These are phyloP conservation scores for Phymatocera aterrima DNA, from an alignment of 2,888 invertebrate species.

Conservation along the genomic window DNA sequence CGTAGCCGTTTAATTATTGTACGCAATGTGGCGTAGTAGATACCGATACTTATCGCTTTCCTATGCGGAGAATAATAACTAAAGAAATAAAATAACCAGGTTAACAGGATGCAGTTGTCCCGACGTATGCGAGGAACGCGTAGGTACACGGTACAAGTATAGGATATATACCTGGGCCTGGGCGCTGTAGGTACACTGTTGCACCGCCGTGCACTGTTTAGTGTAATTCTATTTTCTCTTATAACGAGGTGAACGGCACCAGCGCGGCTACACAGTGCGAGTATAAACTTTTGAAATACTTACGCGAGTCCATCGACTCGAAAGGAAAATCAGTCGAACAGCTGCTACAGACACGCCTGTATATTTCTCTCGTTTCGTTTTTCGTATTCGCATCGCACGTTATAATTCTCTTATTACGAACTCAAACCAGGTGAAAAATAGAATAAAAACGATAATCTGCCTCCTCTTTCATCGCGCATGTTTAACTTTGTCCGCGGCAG, in stretches of 20 bases:
- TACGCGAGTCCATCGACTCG: neutral
- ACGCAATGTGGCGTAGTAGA: conserved; percentile 28
- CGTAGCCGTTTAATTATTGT: conserved; percentile 34
- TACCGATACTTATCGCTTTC: conserved; percentile 38
- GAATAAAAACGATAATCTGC: neutral
- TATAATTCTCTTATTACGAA: too few relatives aligned
- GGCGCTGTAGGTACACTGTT: too few relatives aligned
- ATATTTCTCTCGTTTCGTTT: neutral
- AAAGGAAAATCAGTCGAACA: neutral
- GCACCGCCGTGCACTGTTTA: neutral
- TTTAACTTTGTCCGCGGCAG: neutral
- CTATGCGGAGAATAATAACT: conserved; percentile 31
- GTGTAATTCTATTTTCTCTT: conserved; percentile 3
- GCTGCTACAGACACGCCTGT: neutral
- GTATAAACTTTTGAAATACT: too few relatives aligned
- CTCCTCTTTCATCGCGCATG: neutral
- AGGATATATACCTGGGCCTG: too few relatives aligned
- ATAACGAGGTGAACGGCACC: conserved; percentile 12
- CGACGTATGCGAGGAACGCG: neutral
- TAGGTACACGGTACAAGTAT: too few relatives aligned
- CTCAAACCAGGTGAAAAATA: neutral
- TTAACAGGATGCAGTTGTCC: conserved; percentile 4
- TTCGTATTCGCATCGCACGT: too few relatives aligned
- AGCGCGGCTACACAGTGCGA: neutral
- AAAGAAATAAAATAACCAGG: conserved; percentile 22